A percentile compares a stretch with the other conserved stretches of the same genome.
Evolutionary conservation across 2,888 invertebrate genomes (phyloP).

Genomic region (Eristalis arbustorum): DNA sequence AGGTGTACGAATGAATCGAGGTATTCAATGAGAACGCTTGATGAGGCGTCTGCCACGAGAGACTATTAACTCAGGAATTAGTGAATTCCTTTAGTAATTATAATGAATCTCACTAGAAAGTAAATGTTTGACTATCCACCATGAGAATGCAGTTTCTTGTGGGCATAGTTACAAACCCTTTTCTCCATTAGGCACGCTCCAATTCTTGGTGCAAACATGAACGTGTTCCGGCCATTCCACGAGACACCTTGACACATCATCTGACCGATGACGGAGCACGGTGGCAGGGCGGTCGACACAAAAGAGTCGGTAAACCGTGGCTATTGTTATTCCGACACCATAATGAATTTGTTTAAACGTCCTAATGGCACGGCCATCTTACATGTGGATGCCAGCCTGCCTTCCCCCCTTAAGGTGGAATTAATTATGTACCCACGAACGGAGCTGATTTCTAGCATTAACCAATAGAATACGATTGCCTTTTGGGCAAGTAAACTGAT

Average conservation of each 20-base stretch:
- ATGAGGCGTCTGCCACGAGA: slow-evolving; percentile 50
- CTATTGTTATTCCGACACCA: slow-evolving; percentile 34
- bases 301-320: background rate
- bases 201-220: background rate
- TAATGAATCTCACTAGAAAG: slow-evolving; percentile 59
- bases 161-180: background rate
- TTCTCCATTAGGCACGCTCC: background rate
- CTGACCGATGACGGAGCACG: background rate
- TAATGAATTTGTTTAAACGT: slow-evolving; percentile 39
- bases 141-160: slow-evolving; percentile 56
- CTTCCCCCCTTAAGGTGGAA: slow-evolving; percentile 6
- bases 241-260: background rate
- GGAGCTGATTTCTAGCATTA: slow-evolving; percentile 32
- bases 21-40: slow-evolving; percentile 35
- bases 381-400: background rate
- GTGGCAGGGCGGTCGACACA: background rate
- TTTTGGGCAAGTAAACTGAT: background rate
- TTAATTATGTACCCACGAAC: slow-evolving; percentile 10
- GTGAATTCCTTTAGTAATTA: slow-evolving; percentile 65
- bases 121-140: slow-evolving; percentile 31
- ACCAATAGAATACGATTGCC: slow-evolving; percentile 22
- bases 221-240: too few relatives aligned
- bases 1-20: background rate
- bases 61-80: slow-evolving; percentile 63
- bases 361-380: slow-evolving; percentile 1